Conservation (phyloP, 2,888 invertebrate genomes). For the Acleris holmiana region DNA sequence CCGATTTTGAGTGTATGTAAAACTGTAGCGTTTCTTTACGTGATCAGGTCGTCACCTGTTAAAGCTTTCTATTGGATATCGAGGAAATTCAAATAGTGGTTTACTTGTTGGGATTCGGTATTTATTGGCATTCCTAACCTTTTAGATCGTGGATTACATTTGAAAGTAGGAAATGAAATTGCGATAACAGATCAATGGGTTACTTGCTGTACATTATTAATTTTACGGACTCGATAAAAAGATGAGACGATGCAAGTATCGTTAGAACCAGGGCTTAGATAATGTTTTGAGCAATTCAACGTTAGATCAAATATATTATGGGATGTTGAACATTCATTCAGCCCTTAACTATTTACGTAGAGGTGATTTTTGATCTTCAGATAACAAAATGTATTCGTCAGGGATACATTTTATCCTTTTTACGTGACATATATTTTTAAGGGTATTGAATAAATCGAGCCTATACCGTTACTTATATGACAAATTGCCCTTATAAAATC, state of each 20-base stretch:
- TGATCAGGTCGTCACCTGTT: conserved; percentile 76
- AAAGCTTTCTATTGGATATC: conserved; percentile 46
- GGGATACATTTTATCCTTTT: too few species aligned
- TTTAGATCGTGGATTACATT: conserved; percentile 29
- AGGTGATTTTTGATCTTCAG: too few species aligned
- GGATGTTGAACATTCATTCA: too few species aligned
- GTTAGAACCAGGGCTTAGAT: not conserved
- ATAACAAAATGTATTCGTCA: too few species aligned
- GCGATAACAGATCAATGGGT: conserved; percentile 27
- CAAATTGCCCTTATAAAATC: conserved; percentile 23
- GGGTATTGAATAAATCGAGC: too few species aligned
- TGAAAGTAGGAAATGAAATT: conserved; percentile 25
- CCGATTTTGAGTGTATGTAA: conserved; percentile 64
- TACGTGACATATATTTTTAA: too few species aligned
- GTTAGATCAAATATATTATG: too few species aligned
- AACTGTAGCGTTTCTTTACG: conserved; percentile 76
- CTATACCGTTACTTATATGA: not conserved
- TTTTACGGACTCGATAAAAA: conserved; percentile 6
- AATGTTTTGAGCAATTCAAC: too few species aligned
- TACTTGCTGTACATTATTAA: conserved; percentile 3
- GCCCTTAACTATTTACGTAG: too few species aligned
- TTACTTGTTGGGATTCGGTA: conserved; percentile 32
- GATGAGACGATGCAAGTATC: not conserved
- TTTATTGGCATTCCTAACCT: conserved; percentile 35
- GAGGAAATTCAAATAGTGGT: conserved; percentile 40